Percentiles rank a stretch among this genome's conserved stretches.
phyloP scores from a whole-genome alignment of 2,113 vertebrate species.

The Myrmophylax atrothorax region DNA sequence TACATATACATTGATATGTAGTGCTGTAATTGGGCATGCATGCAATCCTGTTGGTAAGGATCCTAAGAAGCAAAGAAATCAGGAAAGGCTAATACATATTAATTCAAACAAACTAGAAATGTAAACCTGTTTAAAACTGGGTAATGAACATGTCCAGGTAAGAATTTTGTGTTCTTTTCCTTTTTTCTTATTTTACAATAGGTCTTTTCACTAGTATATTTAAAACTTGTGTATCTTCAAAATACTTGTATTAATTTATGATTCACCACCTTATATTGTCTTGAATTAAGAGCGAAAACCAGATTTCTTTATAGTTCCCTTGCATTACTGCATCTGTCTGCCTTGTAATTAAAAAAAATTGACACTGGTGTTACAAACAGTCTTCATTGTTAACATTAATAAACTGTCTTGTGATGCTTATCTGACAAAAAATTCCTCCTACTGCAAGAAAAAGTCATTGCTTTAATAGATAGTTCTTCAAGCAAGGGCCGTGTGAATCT shows the following conservation, averaged over 20 bases:
- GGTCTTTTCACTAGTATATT: background rate
- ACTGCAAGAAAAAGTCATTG: background rate
- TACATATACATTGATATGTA: background rate
- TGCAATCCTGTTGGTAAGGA: background rate
- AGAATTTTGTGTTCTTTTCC: slow-evolving; percentile 32
- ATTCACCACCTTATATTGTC: background rate
- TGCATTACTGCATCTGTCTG: background rate
- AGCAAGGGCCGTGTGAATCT: background rate
- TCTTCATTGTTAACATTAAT: background rate
- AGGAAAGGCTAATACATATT: background rate
- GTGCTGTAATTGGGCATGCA: background rate
- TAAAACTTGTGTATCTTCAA: background rate
- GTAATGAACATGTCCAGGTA: slow-evolving; percentile 55
- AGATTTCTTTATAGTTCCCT: background rate
- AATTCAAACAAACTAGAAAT: slow-evolving; percentile 18
- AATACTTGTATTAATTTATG: background rate
- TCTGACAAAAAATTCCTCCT: background rate
- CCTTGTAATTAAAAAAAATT: background rate
- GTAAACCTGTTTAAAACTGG: slow-evolving; percentile 18
- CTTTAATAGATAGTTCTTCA: background rate
- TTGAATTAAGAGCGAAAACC: background rate
- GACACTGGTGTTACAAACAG: background rate
- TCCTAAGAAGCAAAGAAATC: background rate
- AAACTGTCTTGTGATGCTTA: background rate
- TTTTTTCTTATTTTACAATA: background rate